phyloP scores from a whole-genome alignment of 2,113 vertebrate species.

The Malurus melanocephalus region DNA sequence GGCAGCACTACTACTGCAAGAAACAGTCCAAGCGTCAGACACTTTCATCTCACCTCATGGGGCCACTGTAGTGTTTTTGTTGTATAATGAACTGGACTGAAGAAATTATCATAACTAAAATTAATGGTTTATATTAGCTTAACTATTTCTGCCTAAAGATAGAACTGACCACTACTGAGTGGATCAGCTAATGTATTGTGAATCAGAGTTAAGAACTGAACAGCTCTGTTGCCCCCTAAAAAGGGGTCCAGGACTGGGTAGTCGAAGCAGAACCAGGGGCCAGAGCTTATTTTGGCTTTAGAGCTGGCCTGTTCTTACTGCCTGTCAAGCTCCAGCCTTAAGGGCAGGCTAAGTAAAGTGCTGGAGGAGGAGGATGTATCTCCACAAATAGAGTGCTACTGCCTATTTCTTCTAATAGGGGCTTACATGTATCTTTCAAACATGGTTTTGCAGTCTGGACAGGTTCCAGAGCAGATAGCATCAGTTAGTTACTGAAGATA shows the following conservation, averaged over 20 bases:
- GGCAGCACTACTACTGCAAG: background rate
- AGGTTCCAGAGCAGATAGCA: background rate
- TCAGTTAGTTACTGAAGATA: background rate
- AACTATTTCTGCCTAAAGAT: background rate
- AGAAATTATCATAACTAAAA: background rate
- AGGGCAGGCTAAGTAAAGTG: background rate
- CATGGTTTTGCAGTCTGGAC: background rate
- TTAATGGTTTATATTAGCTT: background rate
- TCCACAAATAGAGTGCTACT: background rate
- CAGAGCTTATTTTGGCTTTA: background rate
- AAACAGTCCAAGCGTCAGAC: background rate
- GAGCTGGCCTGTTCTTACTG: background rate
- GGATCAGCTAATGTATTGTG: background rate
- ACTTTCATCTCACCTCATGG: background rate
- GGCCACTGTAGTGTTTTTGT: accelerated
- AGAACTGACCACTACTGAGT: background rate
- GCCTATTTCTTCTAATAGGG: background rate
- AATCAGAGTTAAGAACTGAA: background rate
- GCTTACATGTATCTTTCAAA: background rate
- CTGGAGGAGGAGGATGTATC: background rate
- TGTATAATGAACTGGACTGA: background rate
- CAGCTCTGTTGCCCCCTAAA: background rate
- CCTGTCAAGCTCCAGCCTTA: background rate
- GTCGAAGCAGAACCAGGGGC: background rate
- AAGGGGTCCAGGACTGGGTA: background rate